Base-by-base conservation (phyloP, 2,113 vertebrate species). In the Platichthys stellatus region DNA sequence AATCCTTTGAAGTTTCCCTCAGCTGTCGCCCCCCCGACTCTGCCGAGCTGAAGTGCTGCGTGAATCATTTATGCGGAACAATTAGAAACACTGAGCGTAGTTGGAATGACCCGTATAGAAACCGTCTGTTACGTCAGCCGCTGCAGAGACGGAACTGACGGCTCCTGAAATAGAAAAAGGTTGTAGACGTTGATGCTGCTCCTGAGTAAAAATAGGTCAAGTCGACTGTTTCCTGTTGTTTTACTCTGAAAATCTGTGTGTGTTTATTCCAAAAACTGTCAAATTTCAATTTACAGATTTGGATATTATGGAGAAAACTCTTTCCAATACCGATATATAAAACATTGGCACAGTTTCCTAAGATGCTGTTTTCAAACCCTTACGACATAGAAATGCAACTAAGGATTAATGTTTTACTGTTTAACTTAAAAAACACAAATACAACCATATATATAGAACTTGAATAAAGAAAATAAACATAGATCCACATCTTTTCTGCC, bases 11-110 rank as follows among this genome's bases (percentile, higher is more conserved):
- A 80, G 81, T 81, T 80, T 62, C 65, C 58, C 24, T 5, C 51
- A 63, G 63, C 81, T 63, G 64, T 5, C 62, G 57, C 49, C 54
- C 18, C 18, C 23, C 23, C 4, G 64, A 67, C 80, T 69, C 18
- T 54, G 83, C 66, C 38, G 11, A 66, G 59, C 76, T 66, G 80
- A 59, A 60, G 67, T 63, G 58, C 64, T 65, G 71, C 62, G 60
- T 88, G 78, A 86, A 87, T 86, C 28, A 81, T 89, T 86, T 69
- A 86, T 79, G 54, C 14, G 2, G 26, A 75, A 65, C 79, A 81
- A 82, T 86, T 71, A 77, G 64, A 63, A 79, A 77, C 65, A n/a
- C 51, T 31, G 45, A 69, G 65, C 69, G 69, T 47, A 26, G 73
- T 62, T 71, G 43, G 64, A 67, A 56, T 20, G 63, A 51, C 62